These are phyloP conservation scores for Cerastis rubricosa DNA, from an alignment of 2,888 invertebrate species.

Conservation along the genomic window DNA sequence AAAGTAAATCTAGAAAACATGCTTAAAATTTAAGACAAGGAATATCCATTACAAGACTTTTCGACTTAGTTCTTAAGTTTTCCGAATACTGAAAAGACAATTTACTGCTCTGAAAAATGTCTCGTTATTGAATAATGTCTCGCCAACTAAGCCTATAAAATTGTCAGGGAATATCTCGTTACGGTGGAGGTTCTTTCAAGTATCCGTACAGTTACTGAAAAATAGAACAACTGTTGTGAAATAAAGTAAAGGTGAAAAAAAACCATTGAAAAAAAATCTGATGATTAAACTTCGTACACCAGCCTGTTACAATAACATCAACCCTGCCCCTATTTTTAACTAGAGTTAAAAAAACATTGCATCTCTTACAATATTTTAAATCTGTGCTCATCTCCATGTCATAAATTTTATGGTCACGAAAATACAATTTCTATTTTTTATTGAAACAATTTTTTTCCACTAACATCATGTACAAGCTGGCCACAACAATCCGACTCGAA, in stretches of 20 bases:
- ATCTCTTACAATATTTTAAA: background rate
- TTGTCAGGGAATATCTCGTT: background rate
- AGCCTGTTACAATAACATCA: background rate
- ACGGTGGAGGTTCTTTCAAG: background rate
- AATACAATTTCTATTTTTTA: background rate
- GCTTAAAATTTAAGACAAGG: constrained; percentile 12
- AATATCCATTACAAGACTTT: constrained; percentile 37
- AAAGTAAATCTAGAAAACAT: background rate
- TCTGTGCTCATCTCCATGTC: background rate
- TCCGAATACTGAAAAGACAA: constrained; percentile 13
- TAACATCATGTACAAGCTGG: background rate
- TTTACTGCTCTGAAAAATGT: constrained; percentile 20
- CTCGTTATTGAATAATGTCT: constrained; percentile 22
- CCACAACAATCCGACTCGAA: background rate
- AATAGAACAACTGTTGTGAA: background rate
- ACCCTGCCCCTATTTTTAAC: background rate
- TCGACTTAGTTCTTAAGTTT: constrained; percentile 23
- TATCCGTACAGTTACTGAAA: background rate
- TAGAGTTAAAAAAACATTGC: background rate
- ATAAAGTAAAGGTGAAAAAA: background rate
- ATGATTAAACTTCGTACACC: background rate
- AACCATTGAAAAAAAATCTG: background rate
- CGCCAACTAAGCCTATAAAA: background rate
- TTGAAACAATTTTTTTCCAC: background rate
- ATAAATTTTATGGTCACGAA: background rate